A percentile compares a stretch with the other conserved stretches of the same genome.
Evolutionary conservation across 2,113 vertebrate species (phyloP).

Genomic region (Brienomyrus brachyistius): DNA sequence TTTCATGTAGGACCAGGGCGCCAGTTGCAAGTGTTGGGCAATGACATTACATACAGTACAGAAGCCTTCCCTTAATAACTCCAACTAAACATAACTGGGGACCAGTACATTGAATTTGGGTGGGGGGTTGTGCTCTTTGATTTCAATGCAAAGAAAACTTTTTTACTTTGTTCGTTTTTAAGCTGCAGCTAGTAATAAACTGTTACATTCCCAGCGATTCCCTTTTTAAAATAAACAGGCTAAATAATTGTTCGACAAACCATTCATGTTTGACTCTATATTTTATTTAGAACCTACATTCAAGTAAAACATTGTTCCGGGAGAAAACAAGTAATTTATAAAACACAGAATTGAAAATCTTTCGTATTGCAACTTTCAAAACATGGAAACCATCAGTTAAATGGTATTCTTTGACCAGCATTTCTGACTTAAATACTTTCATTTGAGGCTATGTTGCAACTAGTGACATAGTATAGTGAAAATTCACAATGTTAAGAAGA

Average conservation of each 20-base stretch:
- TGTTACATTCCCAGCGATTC: not conserved
- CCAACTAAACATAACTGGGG: not conserved
- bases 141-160: not conserved
- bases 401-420: not conserved
- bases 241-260: not conserved
- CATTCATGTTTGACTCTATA: not conserved
- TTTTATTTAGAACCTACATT: not conserved
- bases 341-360: not conserved
- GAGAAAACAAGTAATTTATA: not conserved
- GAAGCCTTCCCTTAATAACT: not conserved
- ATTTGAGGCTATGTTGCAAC: not conserved
- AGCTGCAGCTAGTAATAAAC: not conserved
- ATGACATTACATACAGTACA: not conserved
- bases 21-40: not conserved
- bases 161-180: not conserved
- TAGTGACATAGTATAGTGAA: not conserved
- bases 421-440: not conserved
- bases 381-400: not conserved
- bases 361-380: not conserved
- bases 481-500: not conserved
- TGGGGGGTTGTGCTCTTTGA: not conserved
- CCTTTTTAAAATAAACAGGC: not conserved
- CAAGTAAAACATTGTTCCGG: not conserved
- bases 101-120: not conserved
- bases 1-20: not conserved